Conservation (phyloP, 2,113 vertebrate genomes). For the Eolophus roseicapilla region DNA sequence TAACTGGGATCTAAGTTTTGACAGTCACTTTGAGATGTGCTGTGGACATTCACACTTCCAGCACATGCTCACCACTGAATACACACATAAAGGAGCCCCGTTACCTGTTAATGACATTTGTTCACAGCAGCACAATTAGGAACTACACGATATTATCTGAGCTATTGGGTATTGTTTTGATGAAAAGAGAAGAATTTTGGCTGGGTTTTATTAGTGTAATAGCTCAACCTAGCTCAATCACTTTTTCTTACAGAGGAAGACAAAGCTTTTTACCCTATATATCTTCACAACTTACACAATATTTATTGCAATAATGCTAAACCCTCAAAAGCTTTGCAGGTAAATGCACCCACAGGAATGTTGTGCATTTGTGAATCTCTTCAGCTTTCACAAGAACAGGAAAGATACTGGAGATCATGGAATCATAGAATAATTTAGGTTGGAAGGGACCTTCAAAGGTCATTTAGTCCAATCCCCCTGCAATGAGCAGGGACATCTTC, state of each 20-base stretch:
- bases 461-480: background rate
- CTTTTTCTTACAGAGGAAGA: background rate
- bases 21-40: background rate
- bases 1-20: background rate
- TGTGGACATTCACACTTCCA: background rate
- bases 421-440: background rate
- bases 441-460: background rate
- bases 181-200: background rate
- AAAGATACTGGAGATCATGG: background rate
- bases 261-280: background rate
- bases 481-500: background rate
- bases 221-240: background rate
- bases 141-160: background rate
- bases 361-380: background rate
- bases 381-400: background rate
- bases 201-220: background rate
- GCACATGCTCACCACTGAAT: background rate
- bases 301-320: background rate
- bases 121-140: background rate
- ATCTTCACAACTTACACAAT: background rate
- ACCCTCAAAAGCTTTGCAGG: background rate
- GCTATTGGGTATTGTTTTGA: background rate
- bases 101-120: background rate
- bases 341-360: background rate
- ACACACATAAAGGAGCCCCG: accelerated